Evolutionary conservation across 2,888 invertebrate genomes (phyloP), one percentile per base, ranked within the genome.

Genomic region (Dendrolimus pini): DNA sequence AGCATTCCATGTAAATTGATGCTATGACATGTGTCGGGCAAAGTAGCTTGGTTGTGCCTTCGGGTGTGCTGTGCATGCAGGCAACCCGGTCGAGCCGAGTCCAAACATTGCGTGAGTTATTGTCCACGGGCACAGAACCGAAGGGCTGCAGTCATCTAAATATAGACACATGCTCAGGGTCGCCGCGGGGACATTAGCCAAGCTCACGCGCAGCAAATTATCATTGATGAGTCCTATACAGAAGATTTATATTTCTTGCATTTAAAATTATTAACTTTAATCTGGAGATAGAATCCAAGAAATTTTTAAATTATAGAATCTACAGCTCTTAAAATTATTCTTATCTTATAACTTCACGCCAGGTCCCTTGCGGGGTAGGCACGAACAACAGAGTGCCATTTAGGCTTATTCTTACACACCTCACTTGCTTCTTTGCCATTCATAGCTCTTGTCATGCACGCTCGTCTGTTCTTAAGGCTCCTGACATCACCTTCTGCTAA

Each of bases 101-200:
- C 75, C 72, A 80, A 81, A 80, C 74, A 78, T 77, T 75, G 76
- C 71, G 69, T 80, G 80, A 77, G 72, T 82, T 81, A 83, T 80
- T 79, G 77, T 81, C 79, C 75, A 72, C 55, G 54, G 52, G 41
- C 56, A 57, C 54, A 56, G 54, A 56, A 65, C 60, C 60, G 68
- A 73, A 77, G 77, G 78, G 77, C 70, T 75, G 70, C 69, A 62
- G 61, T 60, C 56, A 65, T 68, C 82, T 89, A 89, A 81, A 84
- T 82, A 79, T 89, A 89, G 80, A 69, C 56, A 58, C 69, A 71
- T 72, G 73, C 77, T 83, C 86, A 87, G 82, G 87, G 88, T 82
- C 85, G 78, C 60, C 60, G 59, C 70, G 69, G 71, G 67, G 79
- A 80, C 81, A 80, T 67, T 72, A 77, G 85, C 85, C 86, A 86